phyloP scores from a whole-genome alignment of 1,140 invertebrate genomes.

The Zophobas morio region DNA sequence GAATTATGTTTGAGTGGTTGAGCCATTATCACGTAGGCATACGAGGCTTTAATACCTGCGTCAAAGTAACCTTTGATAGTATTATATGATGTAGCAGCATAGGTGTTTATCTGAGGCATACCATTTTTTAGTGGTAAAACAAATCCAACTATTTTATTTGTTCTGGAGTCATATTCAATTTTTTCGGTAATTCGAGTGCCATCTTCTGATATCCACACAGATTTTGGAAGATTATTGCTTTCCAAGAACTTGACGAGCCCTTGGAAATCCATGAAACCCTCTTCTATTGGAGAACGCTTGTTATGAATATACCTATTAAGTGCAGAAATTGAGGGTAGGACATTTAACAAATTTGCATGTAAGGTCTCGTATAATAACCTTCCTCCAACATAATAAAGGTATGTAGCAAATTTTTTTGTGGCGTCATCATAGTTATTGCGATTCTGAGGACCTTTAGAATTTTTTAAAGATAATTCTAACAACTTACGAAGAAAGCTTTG shows the following conservation, averaged over 20 bases:
- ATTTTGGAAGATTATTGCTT: constrained; percentile 9
- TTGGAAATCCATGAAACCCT: constrained; percentile 9
- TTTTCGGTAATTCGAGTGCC: constrained; percentile 11
- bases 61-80: constrained; percentile 12
- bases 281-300: background rate
- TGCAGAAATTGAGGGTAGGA: constrained; percentile 8
- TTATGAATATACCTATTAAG: constrained; percentile 6
- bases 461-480: background rate
- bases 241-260: constrained; percentile 15
- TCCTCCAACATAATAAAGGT: background rate
- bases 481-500: background rate
- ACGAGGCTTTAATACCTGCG: background rate
- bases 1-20: constrained; percentile 46
- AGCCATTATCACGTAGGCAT: constrained; percentile 42
- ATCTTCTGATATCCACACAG: constrained; percentile 30
- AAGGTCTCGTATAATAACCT: constrained; percentile 25
- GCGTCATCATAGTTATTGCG: background rate
- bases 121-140: constrained; percentile 12
- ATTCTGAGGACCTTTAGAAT: background rate
- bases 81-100: background rate
- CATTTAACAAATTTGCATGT: constrained; percentile 10
- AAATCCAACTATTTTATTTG: constrained; percentile 41
- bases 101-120: constrained; percentile 14
- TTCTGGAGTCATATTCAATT: constrained; percentile 40
- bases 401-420: constrained; percentile 11